Conservation (phyloP, 2,797 vertebrate genomes). For the Euphonia xanthogaster region DNA sequence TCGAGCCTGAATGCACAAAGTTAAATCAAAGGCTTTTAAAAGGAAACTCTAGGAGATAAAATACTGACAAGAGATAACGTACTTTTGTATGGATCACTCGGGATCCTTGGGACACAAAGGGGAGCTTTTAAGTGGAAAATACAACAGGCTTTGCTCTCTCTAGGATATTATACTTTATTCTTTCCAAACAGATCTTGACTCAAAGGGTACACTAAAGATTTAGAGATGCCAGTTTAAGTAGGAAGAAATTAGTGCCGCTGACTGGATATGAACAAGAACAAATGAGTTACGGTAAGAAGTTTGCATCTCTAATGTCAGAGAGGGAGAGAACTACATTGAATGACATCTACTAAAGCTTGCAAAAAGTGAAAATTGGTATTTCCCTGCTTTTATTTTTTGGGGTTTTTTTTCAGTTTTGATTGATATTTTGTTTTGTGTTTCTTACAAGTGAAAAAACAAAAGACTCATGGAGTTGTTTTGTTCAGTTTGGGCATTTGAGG, state of each 20-base stretch:
- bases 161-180: background rate
- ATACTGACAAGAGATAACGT: background rate
- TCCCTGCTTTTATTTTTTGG: background rate
- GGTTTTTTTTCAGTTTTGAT: background rate
- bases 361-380: background rate
- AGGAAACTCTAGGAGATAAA: background rate
- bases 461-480: background rate
- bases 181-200: slow-evolving; percentile 1
- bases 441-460: background rate
- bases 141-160: background rate
- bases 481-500: background rate
- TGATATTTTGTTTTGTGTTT: background rate
- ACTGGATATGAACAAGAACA: background rate
- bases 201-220: background rate
- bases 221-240: background rate
- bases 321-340: background rate
- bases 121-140: slow-evolving; percentile 38
- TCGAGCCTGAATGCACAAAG: background rate
- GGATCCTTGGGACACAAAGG: background rate
- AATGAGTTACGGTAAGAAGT: background rate
- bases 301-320: fast-evolving
- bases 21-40: slow-evolving; percentile 20
- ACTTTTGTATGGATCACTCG: background rate
- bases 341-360: background rate
- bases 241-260: background rate